phyloP scores from a whole-genome alignment of 2,797 vertebrate species.

The Tadarida brasiliensis region DNA sequence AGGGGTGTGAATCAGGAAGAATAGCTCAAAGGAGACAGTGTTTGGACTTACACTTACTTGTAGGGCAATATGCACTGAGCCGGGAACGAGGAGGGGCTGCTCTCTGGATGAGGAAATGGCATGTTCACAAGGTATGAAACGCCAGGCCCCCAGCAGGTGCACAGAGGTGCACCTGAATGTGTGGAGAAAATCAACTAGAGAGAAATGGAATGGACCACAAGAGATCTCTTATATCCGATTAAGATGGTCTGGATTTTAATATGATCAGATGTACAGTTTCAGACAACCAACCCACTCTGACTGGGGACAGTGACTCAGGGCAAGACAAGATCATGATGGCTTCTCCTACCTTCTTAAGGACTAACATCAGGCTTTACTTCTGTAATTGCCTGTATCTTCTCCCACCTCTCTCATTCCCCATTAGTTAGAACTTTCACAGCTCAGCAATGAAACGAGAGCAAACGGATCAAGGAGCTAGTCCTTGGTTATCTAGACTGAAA shows the following conservation, averaged over 20 bases:
- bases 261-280: not conserved
- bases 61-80: not conserved
- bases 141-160: not conserved
- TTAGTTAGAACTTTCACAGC: not conserved
- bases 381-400: not conserved
- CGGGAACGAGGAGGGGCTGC: not conserved
- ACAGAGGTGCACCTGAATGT: not conserved
- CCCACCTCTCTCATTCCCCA: not conserved
- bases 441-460: not conserved
- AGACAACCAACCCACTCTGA: not conserved
- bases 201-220: not conserved
- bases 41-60: not conserved
- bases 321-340: not conserved
- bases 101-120: not conserved
- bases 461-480: not conserved
- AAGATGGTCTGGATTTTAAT: not conserved
- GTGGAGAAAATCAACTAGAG: not conserved
- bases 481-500: not conserved
- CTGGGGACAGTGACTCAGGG: not conserved
- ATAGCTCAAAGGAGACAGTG: not conserved
- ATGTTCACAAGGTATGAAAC: not conserved
- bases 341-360: not conserved
- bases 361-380: not conserved
- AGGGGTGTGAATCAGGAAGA: not conserved
- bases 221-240: constrained; percentile 57